Evolutionary conservation across 2,113 vertebrate species (phyloP).

Genomic region (Siphamia tubifer): DNA sequence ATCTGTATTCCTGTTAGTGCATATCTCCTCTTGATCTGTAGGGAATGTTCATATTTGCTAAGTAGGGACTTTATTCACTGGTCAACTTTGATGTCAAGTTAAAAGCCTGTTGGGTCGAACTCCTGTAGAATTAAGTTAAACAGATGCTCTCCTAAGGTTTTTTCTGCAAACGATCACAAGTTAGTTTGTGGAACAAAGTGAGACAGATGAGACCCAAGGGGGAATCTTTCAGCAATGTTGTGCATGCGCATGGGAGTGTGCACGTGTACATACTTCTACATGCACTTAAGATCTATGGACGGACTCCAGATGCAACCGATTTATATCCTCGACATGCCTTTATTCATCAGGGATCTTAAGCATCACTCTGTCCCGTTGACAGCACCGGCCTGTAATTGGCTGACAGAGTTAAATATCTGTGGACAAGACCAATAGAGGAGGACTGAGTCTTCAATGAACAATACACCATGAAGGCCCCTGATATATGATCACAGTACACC

Average conservation of each 20-base stretch:
- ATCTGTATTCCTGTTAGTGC: background rate
- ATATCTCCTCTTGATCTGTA: background rate
- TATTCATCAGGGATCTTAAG: conserved; percentile 48
- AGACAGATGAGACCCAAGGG: conserved; percentile 70
- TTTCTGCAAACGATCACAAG: conserved; percentile 49
- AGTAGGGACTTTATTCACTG: conserved; percentile 12
- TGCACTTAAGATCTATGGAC: conserved; percentile 31
- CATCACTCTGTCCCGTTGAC: conserved; percentile 51
- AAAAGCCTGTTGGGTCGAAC: conserved; percentile 19
- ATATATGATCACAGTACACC: background rate
- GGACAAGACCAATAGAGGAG: background rate
- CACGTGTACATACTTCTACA: background rate
- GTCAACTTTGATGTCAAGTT: conserved; percentile 41
- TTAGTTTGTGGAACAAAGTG: conserved; percentile 72
- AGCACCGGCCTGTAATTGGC: conserved; percentile 49
- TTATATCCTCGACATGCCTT: conserved; percentile 37
- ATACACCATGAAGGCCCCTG: background rate
- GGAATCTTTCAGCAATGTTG: conserved; percentile 44
- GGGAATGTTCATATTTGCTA: background rate
- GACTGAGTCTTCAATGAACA: background rate
- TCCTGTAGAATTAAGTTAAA: conserved; percentile 51
- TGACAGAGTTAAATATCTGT: conserved; percentile 44
- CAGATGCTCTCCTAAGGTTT: conserved; percentile 42
- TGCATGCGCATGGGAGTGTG: background rate
- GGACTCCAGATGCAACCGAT: conserved; percentile 62